These are phyloP conservation scores for Lasioglossum malachurum DNA, from an alignment of 2,888 invertebrate species.

Conservation along the genomic window DNA sequence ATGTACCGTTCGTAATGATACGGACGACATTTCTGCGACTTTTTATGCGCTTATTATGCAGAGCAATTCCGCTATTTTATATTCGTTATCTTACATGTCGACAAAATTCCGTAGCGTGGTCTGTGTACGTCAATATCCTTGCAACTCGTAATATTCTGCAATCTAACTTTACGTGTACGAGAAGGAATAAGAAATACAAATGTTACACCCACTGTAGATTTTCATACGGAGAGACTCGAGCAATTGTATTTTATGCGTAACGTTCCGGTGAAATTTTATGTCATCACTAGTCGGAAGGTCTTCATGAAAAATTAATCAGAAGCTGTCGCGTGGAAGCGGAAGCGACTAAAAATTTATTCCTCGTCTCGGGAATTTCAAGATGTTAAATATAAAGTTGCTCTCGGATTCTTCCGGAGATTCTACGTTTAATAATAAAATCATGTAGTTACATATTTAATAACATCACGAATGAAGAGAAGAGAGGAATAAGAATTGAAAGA, in stretches of 20 bases:
- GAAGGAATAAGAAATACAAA: not conserved
- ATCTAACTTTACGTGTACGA: not conserved
- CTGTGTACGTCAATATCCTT: not conserved
- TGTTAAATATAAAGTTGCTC: not conserved
- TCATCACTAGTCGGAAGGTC: not conserved
- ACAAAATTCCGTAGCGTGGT: not conserved
- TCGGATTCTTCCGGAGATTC: not conserved
- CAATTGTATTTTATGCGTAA: not conserved
- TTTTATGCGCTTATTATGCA: not conserved
- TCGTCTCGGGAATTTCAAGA: not conserved
- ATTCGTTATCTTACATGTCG: not conserved
- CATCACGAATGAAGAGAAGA: not conserved
- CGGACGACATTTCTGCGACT: not conserved
- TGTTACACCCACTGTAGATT: not conserved
- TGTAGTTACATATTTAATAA: not conserved
- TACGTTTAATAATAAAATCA: not conserved
- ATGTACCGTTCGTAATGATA: slow-evolving; percentile 14
- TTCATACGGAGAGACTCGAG: not conserved
- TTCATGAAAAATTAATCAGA: not conserved
- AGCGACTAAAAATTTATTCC: not conserved
- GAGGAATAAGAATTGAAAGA: not conserved
- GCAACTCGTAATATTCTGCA: not conserved
- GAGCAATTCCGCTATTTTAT: not conserved
- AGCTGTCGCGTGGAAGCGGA: not conserved
- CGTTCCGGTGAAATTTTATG: not conserved